Base-by-base conservation (phyloP, 2,797 vertebrate species). In the Cossypha polioptera region DNA sequence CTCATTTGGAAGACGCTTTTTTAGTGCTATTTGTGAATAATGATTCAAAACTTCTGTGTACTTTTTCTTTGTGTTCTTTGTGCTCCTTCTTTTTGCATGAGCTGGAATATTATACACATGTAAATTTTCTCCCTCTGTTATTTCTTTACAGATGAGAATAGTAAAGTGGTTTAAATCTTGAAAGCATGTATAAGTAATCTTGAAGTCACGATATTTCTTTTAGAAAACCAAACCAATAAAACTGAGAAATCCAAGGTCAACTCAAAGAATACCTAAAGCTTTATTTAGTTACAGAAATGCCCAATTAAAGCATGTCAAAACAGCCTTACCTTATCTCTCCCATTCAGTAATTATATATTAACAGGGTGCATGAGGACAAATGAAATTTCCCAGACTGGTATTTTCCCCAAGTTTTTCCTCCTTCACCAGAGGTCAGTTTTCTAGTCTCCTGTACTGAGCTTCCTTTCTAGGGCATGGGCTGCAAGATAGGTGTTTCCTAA, bases 51-150 rank as follows among this genome's bases (percentile, higher is more conserved):
- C n/a, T 31, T 50, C 57, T 36, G n/a, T 22, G 25, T 86, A 71
- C 48, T 71, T 88, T 62, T 92, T 51, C 43, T 83, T 72, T 58
- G 25, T 5, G 0, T 74, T 91, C 77, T 84, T 86, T 85, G 55
- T 59, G 57, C 81, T 86, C 29, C 72, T 87, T 90, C 95, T 91
- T 68, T 91, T 90, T 92, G 50, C 43, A 29, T 90, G 79, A 90
- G 40, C 79, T 91, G 58, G 13, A 84, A 75, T 86, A 48, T 79
- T 79, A 72, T 61, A 43, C 3, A 5, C 57, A 47, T 38, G 31
- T 68, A 78, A 29, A 55, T 94, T 84, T 93, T 66, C 43, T 80
- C 15, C 47, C 35, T 88, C 65, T 91, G 54, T 68, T 81, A 73
- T n/a, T 93, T 53, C 40, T 26, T 73, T 88, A 51, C 79, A 78